These are phyloP conservation scores for Falco peregrinus DNA, from an alignment of 2,797 vertebrate species.

Conservation along the genomic window DNA sequence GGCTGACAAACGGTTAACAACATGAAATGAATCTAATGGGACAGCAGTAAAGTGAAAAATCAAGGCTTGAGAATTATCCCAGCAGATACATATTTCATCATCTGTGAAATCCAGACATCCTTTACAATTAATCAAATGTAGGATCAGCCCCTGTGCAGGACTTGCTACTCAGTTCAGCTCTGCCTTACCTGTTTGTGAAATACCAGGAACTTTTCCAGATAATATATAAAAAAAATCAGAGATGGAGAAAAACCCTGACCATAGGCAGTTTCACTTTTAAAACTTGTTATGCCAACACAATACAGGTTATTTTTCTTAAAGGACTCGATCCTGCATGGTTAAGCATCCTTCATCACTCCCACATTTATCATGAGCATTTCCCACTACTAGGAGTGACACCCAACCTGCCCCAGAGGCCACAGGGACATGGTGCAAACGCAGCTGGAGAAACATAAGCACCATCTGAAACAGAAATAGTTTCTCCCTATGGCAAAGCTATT, in stretches of 20 bases:
- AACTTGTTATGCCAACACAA: background rate
- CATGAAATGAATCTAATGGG: background rate
- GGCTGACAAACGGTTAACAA: background rate
- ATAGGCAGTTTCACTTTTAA: background rate
- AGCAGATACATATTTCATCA: background rate
- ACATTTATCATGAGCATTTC: background rate
- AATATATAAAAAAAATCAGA: background rate
- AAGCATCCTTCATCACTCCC: background rate
- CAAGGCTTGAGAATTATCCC: background rate
- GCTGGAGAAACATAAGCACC: background rate
- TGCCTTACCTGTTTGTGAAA: conserved; percentile 14
- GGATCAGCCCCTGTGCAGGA: background rate
- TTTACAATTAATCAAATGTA: background rate
- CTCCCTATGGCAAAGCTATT: background rate
- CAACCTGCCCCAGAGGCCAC: background rate
- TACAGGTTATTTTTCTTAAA: background rate
- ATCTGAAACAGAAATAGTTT: background rate
- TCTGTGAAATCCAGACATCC: background rate
- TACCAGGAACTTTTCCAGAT: background rate
- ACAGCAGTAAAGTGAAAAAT: background rate
- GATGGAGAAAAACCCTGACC: background rate
- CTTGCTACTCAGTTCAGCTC: background rate
- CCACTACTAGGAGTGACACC: background rate
- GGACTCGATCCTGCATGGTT: background rate
- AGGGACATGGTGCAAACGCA: background rate